Base-by-base conservation (phyloP, 2,888 invertebrate genomes). In the Platypus cylindrus region DNA sequence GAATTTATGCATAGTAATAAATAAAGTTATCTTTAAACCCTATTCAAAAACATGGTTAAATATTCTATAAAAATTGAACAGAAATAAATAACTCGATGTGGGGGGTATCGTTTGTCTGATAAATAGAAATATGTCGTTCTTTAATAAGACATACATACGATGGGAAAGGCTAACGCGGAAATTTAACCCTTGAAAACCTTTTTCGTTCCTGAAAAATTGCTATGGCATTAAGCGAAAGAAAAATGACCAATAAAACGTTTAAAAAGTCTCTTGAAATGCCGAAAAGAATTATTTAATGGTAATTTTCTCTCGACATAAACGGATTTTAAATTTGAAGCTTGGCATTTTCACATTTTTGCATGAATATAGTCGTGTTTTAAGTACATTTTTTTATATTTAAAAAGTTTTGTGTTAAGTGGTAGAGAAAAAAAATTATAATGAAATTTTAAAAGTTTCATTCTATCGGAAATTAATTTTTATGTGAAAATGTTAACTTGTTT, bases 61-160 rank as follows among this genome's bases (percentile, higher is more conserved):
- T n/a, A n/a, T n/a, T n/a, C 20, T 16, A 8, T 27, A 27, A 33
- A 31, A 38, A 34, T 34, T 34, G 30, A 34, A 38, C 17, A 28
- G 37, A 38, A 35, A 41, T 32, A 40, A 32, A 36, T 26, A 32
- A 34, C 32, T 35, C 24, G 37, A 32, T 25, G 20, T 18, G 18
- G n/a, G 15, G 14, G 32, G 18, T 35, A 37, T 41, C 40, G 32
- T 34, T 30, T 17, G 17, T 31, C 26, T n/a, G 52, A 54, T 53
- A 53, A 54, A 55, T 53, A 54, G 51, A 52, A 51, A 55, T 51
- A 50, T 54, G 54, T 49, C 45, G 50, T 49, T 45, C 32, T 48
- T 49, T 51, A 54, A 54, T 54, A 49, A 52, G 46, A 44, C 5
- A 50, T 44, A 53, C 53, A 51, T 53, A 51, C 52, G 52, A 50